phyloP scores from a whole-genome alignment of 2,797 vertebrate genomes.

The Xiphorhynchus erythropygius region DNA sequence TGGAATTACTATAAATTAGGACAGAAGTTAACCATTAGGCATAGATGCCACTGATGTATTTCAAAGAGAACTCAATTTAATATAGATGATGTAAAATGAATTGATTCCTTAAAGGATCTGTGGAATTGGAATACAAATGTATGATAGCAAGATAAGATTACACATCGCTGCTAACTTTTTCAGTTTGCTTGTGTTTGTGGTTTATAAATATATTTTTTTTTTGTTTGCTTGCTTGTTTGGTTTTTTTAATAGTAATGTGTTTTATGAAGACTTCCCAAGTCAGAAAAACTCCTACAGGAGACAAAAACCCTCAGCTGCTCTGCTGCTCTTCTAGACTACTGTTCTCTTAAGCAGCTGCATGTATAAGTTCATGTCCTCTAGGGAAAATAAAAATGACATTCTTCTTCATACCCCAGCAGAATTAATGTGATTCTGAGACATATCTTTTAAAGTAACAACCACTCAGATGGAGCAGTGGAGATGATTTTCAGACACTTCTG shows the following conservation, averaged over 20 bases:
- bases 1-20: background rate
- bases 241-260: background rate
- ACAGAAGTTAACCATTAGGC: background rate
- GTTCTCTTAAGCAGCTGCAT: background rate
- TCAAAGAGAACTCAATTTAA: background rate
- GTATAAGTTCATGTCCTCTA: background rate
- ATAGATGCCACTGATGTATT: background rate
- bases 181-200: rapidly evolving
- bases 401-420: background rate
- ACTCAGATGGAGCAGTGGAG: background rate
- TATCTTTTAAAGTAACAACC: background rate
- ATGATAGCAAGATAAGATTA: background rate
- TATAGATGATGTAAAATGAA: background rate
- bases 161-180: background rate
- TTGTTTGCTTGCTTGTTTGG: too few species aligned
- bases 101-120: background rate
- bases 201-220: background rate
- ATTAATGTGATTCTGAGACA: background rate
- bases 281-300: background rate
- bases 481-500: background rate
- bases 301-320: background rate
- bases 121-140: background rate
- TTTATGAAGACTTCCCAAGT: background rate
- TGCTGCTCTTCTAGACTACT: background rate
- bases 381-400: background rate